A percentile compares a stretch with the other conserved stretches of the same genome.
phyloP scores from a whole-genome alignment of 2,113 vertebrate species.

The Ovis canadensis region DNA sequence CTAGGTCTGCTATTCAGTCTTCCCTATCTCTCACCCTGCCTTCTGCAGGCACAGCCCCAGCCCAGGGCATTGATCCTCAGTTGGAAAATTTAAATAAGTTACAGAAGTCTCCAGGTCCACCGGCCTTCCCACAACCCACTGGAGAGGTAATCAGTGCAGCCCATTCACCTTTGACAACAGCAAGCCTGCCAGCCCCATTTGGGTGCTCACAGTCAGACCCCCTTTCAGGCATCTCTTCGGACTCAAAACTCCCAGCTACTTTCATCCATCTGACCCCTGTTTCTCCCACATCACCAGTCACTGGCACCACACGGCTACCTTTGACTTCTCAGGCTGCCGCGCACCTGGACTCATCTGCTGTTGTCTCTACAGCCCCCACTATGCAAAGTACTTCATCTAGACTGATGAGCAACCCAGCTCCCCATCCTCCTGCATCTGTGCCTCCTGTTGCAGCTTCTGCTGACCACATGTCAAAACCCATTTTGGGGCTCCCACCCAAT shows the following conservation, averaged over 20 bases:
- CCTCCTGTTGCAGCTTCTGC: slow-evolving; percentile 42
- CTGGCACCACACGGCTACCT: neutral
- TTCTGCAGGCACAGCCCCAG: neutral
- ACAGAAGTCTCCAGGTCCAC: slow-evolving; percentile 12
- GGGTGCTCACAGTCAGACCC: neutral
- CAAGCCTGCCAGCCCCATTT: rapidly evolving
- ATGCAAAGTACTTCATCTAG: slow-evolving; percentile 46
- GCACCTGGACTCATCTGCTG: neutral
- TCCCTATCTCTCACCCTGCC: rapidly evolving
- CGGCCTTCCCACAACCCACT: neutral
- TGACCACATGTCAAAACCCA: slow-evolving; percentile 80
- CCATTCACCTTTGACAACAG: neutral
- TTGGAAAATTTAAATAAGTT: slow-evolving; percentile 70
- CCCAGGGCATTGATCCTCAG: neutral
- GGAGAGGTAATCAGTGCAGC: neutral
- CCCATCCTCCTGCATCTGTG: slow-evolving; percentile 64
- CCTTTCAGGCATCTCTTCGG: slow-evolving; percentile 1
- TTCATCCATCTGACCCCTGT: neutral
- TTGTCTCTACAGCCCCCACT: neutral
- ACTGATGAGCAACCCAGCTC: slow-evolving; percentile 36
- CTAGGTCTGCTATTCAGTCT: neutral
- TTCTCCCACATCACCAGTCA: neutral
- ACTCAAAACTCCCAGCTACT: neutral
- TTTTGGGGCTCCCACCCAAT: slow-evolving; percentile 65
- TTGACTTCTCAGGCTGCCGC: neutral